Evolutionary conservation across 2,888 invertebrate genomes (phyloP).

Genomic region (Sepiola atlantica): DNA sequence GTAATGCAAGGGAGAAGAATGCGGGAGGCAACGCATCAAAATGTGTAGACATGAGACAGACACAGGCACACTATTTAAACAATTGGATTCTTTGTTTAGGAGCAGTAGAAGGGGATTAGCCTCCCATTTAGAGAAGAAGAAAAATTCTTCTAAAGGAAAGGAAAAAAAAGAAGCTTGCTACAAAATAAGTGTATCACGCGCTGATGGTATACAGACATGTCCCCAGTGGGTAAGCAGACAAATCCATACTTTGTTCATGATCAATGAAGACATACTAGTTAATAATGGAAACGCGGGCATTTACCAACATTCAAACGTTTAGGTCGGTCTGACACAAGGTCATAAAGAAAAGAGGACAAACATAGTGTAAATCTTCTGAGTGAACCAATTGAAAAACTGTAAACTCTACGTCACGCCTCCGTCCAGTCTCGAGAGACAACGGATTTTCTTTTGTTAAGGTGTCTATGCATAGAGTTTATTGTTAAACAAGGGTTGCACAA

Average conservation of each 20-base stretch:
- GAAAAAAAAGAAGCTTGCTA: not conserved
- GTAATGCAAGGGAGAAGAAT: not conserved
- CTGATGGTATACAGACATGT: not conserved
- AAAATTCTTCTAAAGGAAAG: not conserved
- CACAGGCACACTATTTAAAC: slow-evolving; percentile 19
- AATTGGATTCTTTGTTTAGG: not conserved
- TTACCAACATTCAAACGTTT: not conserved
- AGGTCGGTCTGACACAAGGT: not conserved
- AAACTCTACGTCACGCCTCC: too few species aligned
- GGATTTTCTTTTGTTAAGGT: too few species aligned
- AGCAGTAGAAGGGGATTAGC: not conserved
- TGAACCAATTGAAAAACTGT: too few species aligned
- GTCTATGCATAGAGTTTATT: too few species aligned
- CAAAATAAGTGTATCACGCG: slow-evolving; percentile 2
- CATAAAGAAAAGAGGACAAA: not conserved
- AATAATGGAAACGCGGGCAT: not conserved
- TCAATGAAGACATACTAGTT: not conserved
- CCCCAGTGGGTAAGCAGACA: not conserved
- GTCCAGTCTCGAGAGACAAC: too few species aligned
- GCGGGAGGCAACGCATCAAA: not conserved
- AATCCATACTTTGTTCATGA: not conserved
- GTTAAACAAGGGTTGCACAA: too few species aligned
- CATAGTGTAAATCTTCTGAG: not conserved
- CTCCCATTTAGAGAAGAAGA: not conserved
- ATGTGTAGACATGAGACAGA: not conserved